Base-by-base conservation (phyloP, 2,888 invertebrate species). In the Tortrix viridana region DNA sequence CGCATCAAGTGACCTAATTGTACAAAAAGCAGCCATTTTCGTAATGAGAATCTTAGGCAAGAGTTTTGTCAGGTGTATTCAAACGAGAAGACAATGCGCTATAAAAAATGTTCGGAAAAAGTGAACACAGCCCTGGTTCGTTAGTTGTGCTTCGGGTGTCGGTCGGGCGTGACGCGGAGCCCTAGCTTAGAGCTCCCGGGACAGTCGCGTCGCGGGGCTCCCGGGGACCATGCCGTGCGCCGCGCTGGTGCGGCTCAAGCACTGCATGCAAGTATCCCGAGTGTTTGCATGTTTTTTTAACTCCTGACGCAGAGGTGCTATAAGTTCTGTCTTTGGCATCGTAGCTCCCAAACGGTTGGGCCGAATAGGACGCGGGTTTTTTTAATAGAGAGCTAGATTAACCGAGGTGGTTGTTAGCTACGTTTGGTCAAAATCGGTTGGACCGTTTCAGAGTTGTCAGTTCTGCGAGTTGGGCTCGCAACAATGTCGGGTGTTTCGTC, bases 161-260 rank as follows among this genome's bases (percentile, higher is more conserved):
- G 81, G 77, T 86, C 82, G 85, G 76, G 85, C 79, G 84, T 80
- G 85, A 86, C 86, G 83, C 57, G 46, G 58, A 53, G 50, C 50
- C 32, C 37, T n/a, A 38, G 38, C 46, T 50, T 80, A 78, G 68
- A 69, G 70, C 67, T 69, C 70, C 67, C 72, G 63, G 60, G 69
- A 69, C 67, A 65, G 70, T 69, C 68, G 66, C 68, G 70, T 69
- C 68, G 66, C 68, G 73, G 74, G 75, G 74, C 77, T 80, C 82
- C 81, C 79, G 78, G 76, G 82, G 76, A 77, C 76, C 82, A 92
- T 92, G 91, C 91, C 89, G 81, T 92, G 92, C 77, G 81, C 83
- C 60, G 82, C 86, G 66, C 81, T 84, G 50, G 74, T 76, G 69
- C 80, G 86, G 57, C 75, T 91, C 71, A 88, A 86, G 71, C 80